phyloP scores from a whole-genome alignment of 2,113 vertebrate genomes.

The Mus pahari region DNA sequence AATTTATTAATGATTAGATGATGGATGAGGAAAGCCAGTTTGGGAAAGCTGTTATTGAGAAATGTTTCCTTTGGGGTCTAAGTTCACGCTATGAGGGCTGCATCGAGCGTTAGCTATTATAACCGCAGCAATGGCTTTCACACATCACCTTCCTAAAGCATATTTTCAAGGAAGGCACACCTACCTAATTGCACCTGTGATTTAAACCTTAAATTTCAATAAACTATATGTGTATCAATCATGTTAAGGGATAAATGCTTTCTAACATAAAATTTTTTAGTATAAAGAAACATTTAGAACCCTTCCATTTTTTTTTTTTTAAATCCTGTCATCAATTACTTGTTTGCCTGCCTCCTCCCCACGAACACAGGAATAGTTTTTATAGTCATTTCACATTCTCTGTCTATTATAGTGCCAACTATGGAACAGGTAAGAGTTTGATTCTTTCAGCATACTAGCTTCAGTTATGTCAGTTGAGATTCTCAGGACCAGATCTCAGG shows the following conservation, averaged over 20 bases:
- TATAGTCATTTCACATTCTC: neutral
- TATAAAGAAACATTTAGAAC: conserved; percentile 36
- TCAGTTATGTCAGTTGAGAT: conserved; percentile 17
- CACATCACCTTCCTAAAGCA: neutral
- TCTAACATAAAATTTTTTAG: conserved; percentile 44
- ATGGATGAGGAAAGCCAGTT: conserved; percentile 68
- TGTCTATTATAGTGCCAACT: neutral
- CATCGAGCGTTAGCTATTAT: neutral
- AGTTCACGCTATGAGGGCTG: conserved; percentile 15
- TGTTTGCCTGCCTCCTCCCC: neutral
- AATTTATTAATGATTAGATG: conserved; percentile 68
- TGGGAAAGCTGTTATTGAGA: conserved; percentile 48
- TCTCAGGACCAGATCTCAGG: neutral
- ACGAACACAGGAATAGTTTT: neutral
- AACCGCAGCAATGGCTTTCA: neutral
- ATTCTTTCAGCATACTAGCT: neutral
- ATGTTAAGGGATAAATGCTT: conserved; percentile 49
- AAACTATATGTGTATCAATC: conserved; percentile 35
- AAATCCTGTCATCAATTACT: neutral
- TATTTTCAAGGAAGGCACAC: neutral
- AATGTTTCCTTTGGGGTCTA: conserved; percentile 34
- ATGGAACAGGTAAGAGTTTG: neutral
- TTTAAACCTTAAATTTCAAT: conserved; percentile 44
- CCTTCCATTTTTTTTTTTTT: neutral
- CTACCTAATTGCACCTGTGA: conserved; percentile 19